phyloP scores from a whole-genome alignment of 1,140 invertebrate species.

The Drosophila erecta region DNA sequence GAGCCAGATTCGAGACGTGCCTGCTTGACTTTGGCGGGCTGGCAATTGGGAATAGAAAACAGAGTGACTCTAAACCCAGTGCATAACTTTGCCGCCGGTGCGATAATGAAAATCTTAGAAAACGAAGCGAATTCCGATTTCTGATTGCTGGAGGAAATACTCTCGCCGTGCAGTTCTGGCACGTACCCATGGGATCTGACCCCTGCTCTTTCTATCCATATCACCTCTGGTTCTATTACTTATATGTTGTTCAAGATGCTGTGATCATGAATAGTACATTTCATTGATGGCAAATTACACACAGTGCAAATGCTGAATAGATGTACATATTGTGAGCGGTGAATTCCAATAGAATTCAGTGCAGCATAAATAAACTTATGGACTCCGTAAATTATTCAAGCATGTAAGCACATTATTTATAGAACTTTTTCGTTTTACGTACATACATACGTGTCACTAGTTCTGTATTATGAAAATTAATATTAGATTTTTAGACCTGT shows the following conservation, averaged over 20 bases:
- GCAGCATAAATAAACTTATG: neutral
- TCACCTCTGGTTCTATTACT: conserved; percentile 18
- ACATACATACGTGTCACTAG: too few relatives aligned
- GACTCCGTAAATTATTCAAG: neutral
- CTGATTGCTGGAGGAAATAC: conserved; percentile 31
- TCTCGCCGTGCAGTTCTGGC: conserved; percentile 8
- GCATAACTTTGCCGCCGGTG: conserved; percentile 14
- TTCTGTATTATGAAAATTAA: neutral
- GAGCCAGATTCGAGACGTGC: conserved; percentile 34
- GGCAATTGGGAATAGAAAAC: conserved; percentile 32
- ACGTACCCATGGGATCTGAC: conserved; percentile 22
- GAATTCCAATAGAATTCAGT: neutral
- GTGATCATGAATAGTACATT: neutral
- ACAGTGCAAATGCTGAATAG: too few relatives aligned
- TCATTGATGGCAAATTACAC: neutral
- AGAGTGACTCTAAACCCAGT: conserved; percentile 4
- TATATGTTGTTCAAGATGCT: neutral
- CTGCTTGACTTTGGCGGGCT: conserved; percentile 9
- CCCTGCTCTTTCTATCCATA: conserved; percentile 1
- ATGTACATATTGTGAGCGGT: too few relatives aligned
- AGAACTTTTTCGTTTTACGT: neutral
- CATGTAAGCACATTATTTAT: neutral
- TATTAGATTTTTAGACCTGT: conserved; percentile 2
- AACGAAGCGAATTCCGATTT: conserved; percentile 33
- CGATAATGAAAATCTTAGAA: conserved; percentile 44